These are phyloP conservation scores for Elachura formosa DNA, from an alignment of 2,113 vertebrate species.

Conservation along the genomic window DNA sequence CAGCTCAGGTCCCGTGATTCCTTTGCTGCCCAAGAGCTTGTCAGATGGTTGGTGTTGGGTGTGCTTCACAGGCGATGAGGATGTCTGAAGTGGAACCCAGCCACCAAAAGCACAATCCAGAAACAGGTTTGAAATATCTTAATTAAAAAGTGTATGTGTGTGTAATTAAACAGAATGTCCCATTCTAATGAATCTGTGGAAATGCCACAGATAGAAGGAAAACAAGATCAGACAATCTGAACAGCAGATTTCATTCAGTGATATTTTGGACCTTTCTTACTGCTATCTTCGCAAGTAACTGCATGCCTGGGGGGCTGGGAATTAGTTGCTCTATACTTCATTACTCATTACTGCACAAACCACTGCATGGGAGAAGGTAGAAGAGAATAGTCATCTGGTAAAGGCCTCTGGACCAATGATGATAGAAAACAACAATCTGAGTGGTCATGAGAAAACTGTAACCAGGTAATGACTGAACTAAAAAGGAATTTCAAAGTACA, in stretches of 20 bases:
- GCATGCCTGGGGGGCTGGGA: background rate
- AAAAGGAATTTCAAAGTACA: background rate
- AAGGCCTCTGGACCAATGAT: background rate
- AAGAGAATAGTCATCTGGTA: background rate
- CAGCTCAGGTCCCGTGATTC: background rate
- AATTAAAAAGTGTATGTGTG: background rate
- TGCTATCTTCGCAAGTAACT: background rate
- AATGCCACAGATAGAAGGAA: background rate
- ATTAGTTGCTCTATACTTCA: background rate
- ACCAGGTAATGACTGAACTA: background rate
- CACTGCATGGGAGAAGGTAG: background rate
- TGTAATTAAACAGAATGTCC: background rate
- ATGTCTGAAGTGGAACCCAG: background rate
- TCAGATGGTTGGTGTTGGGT: background rate
- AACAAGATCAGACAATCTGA: background rate
- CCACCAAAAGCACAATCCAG: background rate
- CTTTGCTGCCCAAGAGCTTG: conserved; percentile 30
- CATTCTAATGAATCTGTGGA: background rate
- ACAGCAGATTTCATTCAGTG: background rate
- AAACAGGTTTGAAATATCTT: background rate
- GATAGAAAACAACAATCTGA: background rate
- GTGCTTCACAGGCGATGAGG: background rate
- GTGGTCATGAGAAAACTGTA: background rate
- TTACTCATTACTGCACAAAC: background rate
- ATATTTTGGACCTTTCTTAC: background rate